Evolutionary conservation across 2,797 vertebrate species (phyloP).

Genomic region (Enteromius anoplus): DNA sequence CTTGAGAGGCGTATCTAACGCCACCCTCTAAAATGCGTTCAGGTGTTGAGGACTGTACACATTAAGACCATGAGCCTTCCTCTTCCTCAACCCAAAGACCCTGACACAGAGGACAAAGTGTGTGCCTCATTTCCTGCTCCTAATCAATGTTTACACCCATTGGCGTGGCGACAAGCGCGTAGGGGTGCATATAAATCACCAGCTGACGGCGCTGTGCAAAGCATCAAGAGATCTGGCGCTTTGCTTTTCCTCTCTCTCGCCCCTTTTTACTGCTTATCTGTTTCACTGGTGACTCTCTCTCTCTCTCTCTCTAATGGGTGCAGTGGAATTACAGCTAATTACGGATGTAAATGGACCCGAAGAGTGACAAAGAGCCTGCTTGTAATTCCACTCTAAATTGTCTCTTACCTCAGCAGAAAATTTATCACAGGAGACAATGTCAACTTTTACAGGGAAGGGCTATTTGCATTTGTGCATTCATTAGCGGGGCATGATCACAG

Average conservation of each 20-base stretch:
- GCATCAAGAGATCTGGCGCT: constrained; percentile 54
- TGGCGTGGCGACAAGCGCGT: constrained; percentile 64
- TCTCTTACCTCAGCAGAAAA: constrained; percentile 93
- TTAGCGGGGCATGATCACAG: constrained; percentile 71
- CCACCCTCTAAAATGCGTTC: constrained; percentile 80
- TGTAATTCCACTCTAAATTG: constrained; percentile 91
- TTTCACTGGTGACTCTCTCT: constrained; percentile 54
- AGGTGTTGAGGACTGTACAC: constrained; percentile 77
- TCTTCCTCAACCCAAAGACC: constrained; percentile 71
- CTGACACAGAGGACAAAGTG: constrained; percentile 76
- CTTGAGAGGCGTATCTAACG: constrained; percentile 75
- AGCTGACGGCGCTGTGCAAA: constrained; percentile 64
- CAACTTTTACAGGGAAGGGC: constrained; percentile 81
- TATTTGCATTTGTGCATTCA: constrained; percentile 80
- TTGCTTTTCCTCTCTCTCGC: constrained; percentile 50
- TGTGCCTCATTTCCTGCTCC: constrained; percentile 79
- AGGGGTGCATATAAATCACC: constrained; percentile 78
- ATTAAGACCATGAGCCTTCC: constrained; percentile 70
- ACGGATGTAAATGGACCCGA: constrained; percentile 90
- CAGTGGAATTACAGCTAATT: constrained; percentile 89
- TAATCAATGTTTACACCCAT: constrained; percentile 80
- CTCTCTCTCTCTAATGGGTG: constrained; percentile 79
- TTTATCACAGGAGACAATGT: constrained; percentile 89
- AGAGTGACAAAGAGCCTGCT: constrained; percentile 84
- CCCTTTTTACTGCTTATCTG: constrained; percentile 56